Base-by-base conservation (phyloP, 2,888 invertebrate genomes). In the Aleiodes testaceus region DNA sequence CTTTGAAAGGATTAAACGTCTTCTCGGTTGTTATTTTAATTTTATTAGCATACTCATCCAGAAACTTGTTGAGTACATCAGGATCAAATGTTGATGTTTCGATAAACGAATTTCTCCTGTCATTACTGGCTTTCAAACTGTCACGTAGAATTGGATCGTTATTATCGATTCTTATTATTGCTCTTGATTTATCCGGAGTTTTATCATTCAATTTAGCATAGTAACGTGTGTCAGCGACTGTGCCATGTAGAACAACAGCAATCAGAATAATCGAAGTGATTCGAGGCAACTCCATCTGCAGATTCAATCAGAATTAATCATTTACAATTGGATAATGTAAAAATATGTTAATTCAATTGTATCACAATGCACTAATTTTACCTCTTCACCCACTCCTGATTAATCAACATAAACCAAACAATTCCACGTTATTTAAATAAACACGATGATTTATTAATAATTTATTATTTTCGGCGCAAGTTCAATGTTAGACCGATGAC, bases 21-120 rank as follows among this genome's bases (percentile, higher is more conserved):
- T 76, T 77, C n/a, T 78, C 81, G n/a, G 84, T 85, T 1, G 82
- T 83, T 6, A 80, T 77, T 72, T 87, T 91, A 0, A 91, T 84
- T 81, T 90, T 91, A 14, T 90, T 91, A 0, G 91, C 89, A 80
- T 92, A 92, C 42, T 90, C 89, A 74, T 90, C 88, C 68, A 92
- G 88, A 78, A 91, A 91, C 77, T 92, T 91, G 74, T 92, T 91
- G 16, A 92, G 84, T 52, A 90, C 89, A 73, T 91, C 91, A 2
- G 92, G 91, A 76, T 88, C 88, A 75, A 88, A 88, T 4, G 88
- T 88, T 4, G 88, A 87, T 12, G 84, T 79, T 66, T 85, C 79
- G 70, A 79, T n/a, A 73, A 82, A 80, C 20, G 77, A 77, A 75
- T 82, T 80, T 49, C 80, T 80, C 45, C 79, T 74, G 20, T 82